Percentiles rank a stretch among this genome's conserved stretches.
Evolutionary conservation across 2,888 invertebrate genomes (phyloP).

Genomic region (Macaria liturata): DNA sequence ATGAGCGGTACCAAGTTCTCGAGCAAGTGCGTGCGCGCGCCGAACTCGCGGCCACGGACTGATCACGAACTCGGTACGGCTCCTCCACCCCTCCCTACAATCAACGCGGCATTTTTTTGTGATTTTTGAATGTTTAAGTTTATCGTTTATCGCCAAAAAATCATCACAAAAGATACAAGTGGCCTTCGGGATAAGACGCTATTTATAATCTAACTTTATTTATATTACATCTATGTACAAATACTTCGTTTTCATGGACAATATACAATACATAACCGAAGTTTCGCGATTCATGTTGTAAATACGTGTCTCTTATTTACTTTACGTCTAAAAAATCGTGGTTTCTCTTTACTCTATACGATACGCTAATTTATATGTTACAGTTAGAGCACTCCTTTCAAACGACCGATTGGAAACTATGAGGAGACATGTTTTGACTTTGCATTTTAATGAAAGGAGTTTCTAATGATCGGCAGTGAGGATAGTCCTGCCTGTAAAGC

Average conservation of each 20-base stretch:
- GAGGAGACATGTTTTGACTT: slow-evolving; percentile 1
- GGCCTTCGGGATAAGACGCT: slow-evolving; percentile 59
- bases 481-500: slow-evolving; percentile 33
- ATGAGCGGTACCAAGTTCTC: slow-evolving; percentile 34
- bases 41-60: slow-evolving; percentile 5
- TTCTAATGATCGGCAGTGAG: slow-evolving; percentile 31
- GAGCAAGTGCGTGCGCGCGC: slow-evolving; percentile 8
- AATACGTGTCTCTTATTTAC: slow-evolving; percentile 19
- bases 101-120: slow-evolving; percentile 59
- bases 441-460: slow-evolving; percentile 18
- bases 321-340: slow-evolving; percentile 19
- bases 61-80: slow-evolving; percentile 55
- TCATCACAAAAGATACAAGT: slow-evolving; percentile 67
- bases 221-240: slow-evolving; percentile 76
- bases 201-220: slow-evolving; percentile 44
- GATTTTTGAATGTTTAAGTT: slow-evolving; percentile 46
- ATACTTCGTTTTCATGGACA: slow-evolving; percentile 43
- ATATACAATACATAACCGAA: slow-evolving; percentile 42
- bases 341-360: slow-evolving; percentile 10
- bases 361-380: slow-evolving; percentile 17
- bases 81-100: slow-evolving; percentile 54
- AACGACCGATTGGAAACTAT: slow-evolving; percentile 12
- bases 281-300: slow-evolving; percentile 26
- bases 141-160: slow-evolving; percentile 42
- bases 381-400: slow-evolving; percentile 24